Base-by-base conservation (phyloP, 2,888 invertebrate species). In the Isotomurus palustris region DNA sequence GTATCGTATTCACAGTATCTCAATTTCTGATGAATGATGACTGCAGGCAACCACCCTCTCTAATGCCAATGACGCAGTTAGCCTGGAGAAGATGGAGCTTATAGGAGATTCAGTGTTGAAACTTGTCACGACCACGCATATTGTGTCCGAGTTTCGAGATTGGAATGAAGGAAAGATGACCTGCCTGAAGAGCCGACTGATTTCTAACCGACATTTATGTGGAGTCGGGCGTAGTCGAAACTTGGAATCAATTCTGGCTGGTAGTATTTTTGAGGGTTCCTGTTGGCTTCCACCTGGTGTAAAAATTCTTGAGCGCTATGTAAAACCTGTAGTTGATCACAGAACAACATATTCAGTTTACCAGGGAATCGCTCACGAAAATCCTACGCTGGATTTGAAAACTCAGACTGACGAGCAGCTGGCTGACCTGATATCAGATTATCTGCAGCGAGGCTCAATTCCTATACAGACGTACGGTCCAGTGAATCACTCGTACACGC, bases 51-150 rank as follows among this genome's bases (percentile, higher is more conserved):
- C 92, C 1, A 90, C 89, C 0, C 80, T 85, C 1, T 83, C 84
- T 32, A 82, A 82, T 58, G 83, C 87, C 0, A 79, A 84, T 62
- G 93, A 94, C 72, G 80, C 82, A 4, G 83, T 91, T 64, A 82
- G 89, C 73, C 75, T 90, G 69, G 94, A 95, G 73, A 78, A 91
- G 1, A 77, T 86, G 14, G 93, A 94, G 76, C 90, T 90, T 0
- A 80, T 95, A 3, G 95, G 94, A 0, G 94, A 95, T 74, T 86
- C 91, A 0, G 88, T 88, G 75, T 77, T 95, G 6, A 94, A 95
- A 76, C 86, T 85, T 70, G 83, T 86, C 1, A 79, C 83, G 1
- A 86, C 87, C 0, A 75, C 89, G 2, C 88, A 83, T 73, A 77
- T 92, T 21, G 87, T 82, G 73, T 81, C 84, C 67, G 78, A 80